Base-by-base conservation (phyloP, 2,888 invertebrate species). In the Antitype chi region DNA sequence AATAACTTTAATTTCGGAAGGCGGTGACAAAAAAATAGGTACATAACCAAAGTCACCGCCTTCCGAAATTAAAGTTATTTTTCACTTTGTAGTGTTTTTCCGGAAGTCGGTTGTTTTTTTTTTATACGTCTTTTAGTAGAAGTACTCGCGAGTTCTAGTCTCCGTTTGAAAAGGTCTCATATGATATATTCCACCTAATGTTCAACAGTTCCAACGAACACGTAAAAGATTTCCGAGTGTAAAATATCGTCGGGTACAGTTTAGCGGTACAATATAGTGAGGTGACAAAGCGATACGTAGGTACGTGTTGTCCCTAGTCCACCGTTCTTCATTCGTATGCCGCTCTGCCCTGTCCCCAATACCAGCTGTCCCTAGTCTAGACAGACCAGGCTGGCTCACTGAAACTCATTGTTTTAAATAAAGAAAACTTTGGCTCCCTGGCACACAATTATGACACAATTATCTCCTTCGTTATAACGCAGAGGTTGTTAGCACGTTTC, bases 401-500 rank as follows among this genome's bases (percentile, higher is more conserved):
- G 87, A 90, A 91, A 91, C 89, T 90, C 89, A 89, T 91, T 90
- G 90, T 91, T 92, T 85, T 84, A 87, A 88, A 92, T 91, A 92
- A 92, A 91, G 88, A 85, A 88, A 90, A 88, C 88, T 90, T 90
- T 72, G 81, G 70, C 85, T 87, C 81, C 38, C 82, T 82, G 76
- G 85, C 78, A 78, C 82, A 87, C 86, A 89, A 91, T 92, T 91
- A 90, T 88, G 83, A n/a, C n/a, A n/a, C n/a, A n/a, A n/a, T n/a
- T 82, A 80, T 82, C 85, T 81, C 83, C 86, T 86, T 89, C 84
- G 82, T 88, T 90, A 88, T 86, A 87, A 87, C 85, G 88, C 87
- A 86, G 78, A 81, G 76, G 72, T 82, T 83, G 75, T 69, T 68
- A 76, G 73, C 76, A 84, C 69, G 69, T 80, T 77, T 69, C 49